Evolutionary conservation across 2,888 invertebrate genomes (phyloP).

Genomic region (Oscheius myriophilus): DNA sequence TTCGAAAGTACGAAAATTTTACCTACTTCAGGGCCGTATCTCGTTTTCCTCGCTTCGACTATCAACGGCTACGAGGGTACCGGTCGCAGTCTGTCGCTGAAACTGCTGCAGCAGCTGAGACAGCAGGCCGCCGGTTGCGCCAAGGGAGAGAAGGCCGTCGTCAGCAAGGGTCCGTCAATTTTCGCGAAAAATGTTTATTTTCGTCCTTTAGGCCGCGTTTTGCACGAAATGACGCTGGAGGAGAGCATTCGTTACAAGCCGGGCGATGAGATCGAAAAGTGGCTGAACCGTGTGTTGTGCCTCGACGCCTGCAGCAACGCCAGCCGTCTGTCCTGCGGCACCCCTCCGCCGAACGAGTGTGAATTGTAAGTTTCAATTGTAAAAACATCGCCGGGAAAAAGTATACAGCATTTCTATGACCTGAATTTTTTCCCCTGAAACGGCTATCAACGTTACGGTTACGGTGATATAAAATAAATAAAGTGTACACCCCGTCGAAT

Average conservation of each 20-base stretch:
- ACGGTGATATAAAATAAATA: too few species aligned
- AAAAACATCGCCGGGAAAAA: too few species aligned
- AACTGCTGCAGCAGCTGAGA: constrained; percentile 88
- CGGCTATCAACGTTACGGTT: too few species aligned
- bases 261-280: constrained; percentile 79
- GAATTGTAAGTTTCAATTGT: constrained; percentile 81
- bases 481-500: too few species aligned
- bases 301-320: constrained; percentile 78
- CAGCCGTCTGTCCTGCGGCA: constrained; percentile 76
- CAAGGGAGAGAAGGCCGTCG: constrained; percentile 41
- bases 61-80: constrained; percentile 88
- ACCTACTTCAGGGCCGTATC: constrained; percentile 52
- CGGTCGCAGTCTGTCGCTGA: constrained; percentile 91
- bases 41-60: constrained; percentile 88
- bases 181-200: constrained; percentile 8
- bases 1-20: neutral
- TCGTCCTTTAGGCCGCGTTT: constrained; percentile 63
- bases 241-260: constrained; percentile 93
- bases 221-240: constrained; percentile 79
- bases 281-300: constrained; percentile 90
- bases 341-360: constrained; percentile 88
- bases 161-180: constrained; percentile 40
- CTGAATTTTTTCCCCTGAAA: too few species aligned
- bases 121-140: constrained; percentile 66
- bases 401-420: too few species aligned